Evolutionary conservation across 1,140 invertebrate species (phyloP).

Genomic region (Drosophila rufa): DNA sequence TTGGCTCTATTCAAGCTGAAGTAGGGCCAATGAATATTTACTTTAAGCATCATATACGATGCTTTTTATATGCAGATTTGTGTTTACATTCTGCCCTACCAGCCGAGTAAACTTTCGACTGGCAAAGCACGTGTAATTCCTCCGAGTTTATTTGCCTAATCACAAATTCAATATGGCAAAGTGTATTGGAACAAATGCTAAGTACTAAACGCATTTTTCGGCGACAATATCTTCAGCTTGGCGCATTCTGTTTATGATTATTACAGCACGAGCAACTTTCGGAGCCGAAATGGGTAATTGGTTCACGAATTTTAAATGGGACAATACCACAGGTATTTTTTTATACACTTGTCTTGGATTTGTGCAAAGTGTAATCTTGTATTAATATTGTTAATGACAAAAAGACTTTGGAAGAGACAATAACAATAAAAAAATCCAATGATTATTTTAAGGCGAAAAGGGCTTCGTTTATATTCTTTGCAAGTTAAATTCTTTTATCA

Average conservation of each 20-base stretch:
- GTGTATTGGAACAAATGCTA: slow-evolving; percentile 77
- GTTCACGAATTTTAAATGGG: slow-evolving; percentile 56
- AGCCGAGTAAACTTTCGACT: slow-evolving; percentile 60
- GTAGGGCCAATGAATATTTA: slow-evolving; percentile 77
- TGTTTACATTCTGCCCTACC: slow-evolving; percentile 34
- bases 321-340: background rate
- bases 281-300: slow-evolving; percentile 47
- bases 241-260: slow-evolving; percentile 52
- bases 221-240: slow-evolving; percentile 39
- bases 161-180: slow-evolving; percentile 80
- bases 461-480: background rate
- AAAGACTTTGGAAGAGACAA: background rate
- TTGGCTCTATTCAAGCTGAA: slow-evolving; percentile 53
- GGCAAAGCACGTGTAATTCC: slow-evolving; percentile 69
- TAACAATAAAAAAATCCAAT: background rate
- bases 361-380: background rate
- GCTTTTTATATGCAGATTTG: slow-evolving; percentile 56
- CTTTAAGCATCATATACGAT: slow-evolving; percentile 60
- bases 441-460: no score
- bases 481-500: background rate
- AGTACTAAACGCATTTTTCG: slow-evolving; percentile 43
- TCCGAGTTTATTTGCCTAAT: slow-evolving; percentile 78
- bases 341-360: background rate
- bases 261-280: slow-evolving; percentile 8
- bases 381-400: background rate